Evolutionary conservation across 2,797 vertebrate genomes (phyloP).

Genomic region (Triplophysa bombifrons): DNA sequence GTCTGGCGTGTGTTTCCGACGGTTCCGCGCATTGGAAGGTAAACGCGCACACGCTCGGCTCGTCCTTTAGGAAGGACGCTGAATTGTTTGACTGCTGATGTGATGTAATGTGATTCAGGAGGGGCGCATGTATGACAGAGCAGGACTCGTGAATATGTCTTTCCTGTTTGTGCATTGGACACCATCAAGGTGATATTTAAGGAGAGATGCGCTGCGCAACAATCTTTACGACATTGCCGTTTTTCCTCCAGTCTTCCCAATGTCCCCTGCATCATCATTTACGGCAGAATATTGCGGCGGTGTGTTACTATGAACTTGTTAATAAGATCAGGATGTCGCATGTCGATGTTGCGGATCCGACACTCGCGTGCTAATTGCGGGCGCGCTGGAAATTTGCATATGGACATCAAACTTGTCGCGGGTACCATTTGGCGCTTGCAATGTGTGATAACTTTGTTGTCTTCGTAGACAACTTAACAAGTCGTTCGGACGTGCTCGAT

Average conservation of each 20-base stretch:
- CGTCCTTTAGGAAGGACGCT: conserved; percentile 57
- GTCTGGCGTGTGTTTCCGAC: conserved; percentile 11
- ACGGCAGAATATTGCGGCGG: not conserved
- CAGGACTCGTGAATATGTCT: conserved; percentile 9
- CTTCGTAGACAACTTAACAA: not conserved
- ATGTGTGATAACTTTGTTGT: conserved; percentile 12
- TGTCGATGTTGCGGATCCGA: conserved; percentile 30
- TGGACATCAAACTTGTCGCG: conserved; percentile 13
- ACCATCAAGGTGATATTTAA: conserved; percentile 23
- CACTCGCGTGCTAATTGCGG: conserved; percentile 45
- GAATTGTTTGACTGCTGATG: conserved; percentile 35
- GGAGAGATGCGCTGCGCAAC: not conserved
- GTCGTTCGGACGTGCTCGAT: not conserved
- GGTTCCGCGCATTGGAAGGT: conserved; percentile 10
- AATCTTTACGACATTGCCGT: conserved; percentile 35
- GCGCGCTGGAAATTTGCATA: conserved; percentile 25
- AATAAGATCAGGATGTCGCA: conserved; percentile 47
- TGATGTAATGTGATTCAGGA: conserved; percentile 55
- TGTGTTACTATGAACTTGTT: not conserved
- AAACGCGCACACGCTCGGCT: not conserved
- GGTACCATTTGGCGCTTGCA: conserved; percentile 38
- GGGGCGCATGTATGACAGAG: conserved; percentile 39
- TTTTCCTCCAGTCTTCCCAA: not conserved
- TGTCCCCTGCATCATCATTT: not conserved
- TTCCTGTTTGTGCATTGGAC: not conserved